Evolutionary conservation across 92 coral and sea anemone species (phyloP).

Genomic region (Epizoanthus rinbou): DNA sequence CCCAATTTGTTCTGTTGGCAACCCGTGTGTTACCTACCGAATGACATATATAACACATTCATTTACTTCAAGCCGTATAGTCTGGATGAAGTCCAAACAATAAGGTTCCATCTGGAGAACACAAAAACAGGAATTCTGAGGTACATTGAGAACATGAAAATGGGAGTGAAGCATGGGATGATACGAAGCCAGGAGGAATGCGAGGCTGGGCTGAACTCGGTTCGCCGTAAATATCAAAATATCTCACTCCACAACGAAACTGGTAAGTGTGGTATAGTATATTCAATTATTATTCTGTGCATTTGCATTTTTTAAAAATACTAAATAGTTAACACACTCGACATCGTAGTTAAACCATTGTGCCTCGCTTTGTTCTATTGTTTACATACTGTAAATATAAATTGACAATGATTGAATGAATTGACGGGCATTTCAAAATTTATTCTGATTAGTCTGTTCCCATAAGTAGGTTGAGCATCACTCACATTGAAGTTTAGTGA

Average conservation of each 20-base stretch:
- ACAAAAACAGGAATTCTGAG: constrained; percentile 64
- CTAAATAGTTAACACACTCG: too few relatives aligned
- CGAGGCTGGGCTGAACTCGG: constrained; percentile 78
- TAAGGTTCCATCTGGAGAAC: constrained; percentile 59
- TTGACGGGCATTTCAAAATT: too few relatives aligned
- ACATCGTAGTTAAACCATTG: too few relatives aligned
- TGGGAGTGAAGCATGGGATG: constrained; percentile 87
- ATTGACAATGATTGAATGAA: too few relatives aligned
- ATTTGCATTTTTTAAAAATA: not conserved
- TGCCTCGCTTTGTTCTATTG: too few relatives aligned
- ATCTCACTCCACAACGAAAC: constrained; percentile 66
- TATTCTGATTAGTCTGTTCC: too few relatives aligned
- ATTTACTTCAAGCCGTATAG: constrained; percentile 60
- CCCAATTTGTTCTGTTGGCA: constrained; percentile 90
- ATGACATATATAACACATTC: constrained; percentile 52
- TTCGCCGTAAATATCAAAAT: constrained; percentile 68
- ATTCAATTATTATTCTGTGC: too few relatives aligned
- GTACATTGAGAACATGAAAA: constrained; percentile 84
- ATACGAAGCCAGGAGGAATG: constrained; percentile 75
- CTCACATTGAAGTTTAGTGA: too few relatives aligned
- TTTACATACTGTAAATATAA: too few relatives aligned
- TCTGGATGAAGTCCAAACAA: constrained; percentile 55
- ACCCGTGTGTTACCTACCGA: constrained; percentile 65
- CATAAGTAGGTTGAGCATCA: too few relatives aligned
- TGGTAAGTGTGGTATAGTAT: constrained; percentile 57